Percentiles rank a stretch among this genome's conserved stretches.
These are phyloP conservation scores for Chlorospingus flavigularis DNA, from an alignment of 2,797 vertebrate species.

Conservation along the genomic window DNA sequence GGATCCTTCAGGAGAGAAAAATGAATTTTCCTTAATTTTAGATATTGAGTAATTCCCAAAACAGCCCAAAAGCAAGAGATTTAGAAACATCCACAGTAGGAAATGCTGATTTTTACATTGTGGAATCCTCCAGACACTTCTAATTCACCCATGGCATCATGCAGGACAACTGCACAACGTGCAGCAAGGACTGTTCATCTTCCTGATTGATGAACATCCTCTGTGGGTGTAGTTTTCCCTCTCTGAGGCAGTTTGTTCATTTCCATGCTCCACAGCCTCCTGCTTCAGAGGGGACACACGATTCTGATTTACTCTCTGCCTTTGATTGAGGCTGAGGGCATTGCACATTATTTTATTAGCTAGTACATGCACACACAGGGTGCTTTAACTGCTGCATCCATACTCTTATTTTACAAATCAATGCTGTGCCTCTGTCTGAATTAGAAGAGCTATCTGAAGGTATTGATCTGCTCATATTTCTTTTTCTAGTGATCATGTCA, in stretches of 20 bases:
- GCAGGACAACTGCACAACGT: not conserved
- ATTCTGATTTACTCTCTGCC: conserved; percentile 15
- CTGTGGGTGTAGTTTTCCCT: not conserved
- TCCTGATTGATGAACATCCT: not conserved
- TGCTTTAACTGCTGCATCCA: conserved; percentile 16
- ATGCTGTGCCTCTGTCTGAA: not conserved
- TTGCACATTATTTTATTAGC: conserved; percentile 35
- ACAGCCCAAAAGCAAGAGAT: not conserved
- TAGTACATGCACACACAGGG: not conserved
- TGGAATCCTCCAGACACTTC: not conserved
- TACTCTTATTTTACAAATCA: conserved; percentile 25
- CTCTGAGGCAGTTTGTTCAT: not conserved
- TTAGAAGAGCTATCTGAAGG: conserved; percentile 10
- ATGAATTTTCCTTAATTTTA: not conserved
- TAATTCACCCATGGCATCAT: accelerated
- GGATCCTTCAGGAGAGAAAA: not conserved
- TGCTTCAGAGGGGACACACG: not conserved
- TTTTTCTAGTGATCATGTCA: not conserved
- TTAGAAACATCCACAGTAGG: accelerated
- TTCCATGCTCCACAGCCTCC: not conserved
- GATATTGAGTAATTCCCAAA: not conserved
- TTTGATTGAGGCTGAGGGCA: conserved; percentile 22
- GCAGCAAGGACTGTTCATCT: not conserved
- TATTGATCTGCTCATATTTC: conserved; percentile 36
- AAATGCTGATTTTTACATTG: not conserved